Evolutionary conservation across 2,888 invertebrate genomes (phyloP).

Genomic region (Rosalia funebris): DNA sequence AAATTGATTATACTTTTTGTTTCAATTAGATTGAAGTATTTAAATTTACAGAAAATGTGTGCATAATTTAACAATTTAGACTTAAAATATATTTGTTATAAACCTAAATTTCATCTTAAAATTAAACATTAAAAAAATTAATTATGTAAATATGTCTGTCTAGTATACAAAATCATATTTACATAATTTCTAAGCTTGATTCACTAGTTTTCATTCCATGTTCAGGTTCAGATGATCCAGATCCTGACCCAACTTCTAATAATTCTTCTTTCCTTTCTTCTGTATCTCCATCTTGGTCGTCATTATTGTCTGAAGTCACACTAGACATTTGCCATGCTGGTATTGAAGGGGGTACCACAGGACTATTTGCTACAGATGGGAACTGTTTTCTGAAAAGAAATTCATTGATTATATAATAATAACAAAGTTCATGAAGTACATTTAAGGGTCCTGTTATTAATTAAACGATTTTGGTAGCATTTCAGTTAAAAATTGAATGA

Average conservation of each 20-base stretch:
- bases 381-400: constrained; percentile 77
- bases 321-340: constrained; percentile 84
- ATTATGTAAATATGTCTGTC: no score
- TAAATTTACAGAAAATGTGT: no score
- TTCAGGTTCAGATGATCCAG: constrained; percentile 76
- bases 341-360: constrained; percentile 75
- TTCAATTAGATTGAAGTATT: no score
- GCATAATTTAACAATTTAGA: no score
- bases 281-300: constrained; percentile 60
- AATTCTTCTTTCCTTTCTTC: constrained; percentile 69
- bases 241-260: constrained; percentile 66
- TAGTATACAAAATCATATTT: constrained; percentile 56
- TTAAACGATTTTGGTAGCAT: no score
- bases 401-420: constrained; percentile 6
- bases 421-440: no score
- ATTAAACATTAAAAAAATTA: no score
- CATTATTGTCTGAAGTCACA: constrained; percentile 64
- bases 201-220: constrained; percentile 80
- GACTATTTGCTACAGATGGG: constrained; percentile 72
- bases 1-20: no score
- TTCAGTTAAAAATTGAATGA: no score
- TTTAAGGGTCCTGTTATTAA: no score
- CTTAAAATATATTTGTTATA: no score
- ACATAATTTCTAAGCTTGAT: constrained; percentile 81
- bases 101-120: no score